Conservation (phyloP, 2,113 vertebrate species). For the Thunnus thynnus region DNA sequence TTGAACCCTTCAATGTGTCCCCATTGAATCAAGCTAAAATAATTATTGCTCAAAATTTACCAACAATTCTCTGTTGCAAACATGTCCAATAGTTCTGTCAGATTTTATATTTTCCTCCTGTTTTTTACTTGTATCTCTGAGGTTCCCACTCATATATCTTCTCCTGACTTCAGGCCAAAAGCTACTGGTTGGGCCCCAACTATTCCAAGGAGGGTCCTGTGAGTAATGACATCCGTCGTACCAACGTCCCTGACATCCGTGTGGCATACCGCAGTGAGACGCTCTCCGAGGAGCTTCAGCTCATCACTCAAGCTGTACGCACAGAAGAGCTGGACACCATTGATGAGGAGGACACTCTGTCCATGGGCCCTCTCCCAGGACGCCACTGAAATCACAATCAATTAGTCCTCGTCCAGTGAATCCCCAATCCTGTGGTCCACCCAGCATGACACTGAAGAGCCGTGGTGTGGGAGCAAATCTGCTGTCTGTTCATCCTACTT, state of each 20-base stretch:
- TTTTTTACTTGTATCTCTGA: background rate
- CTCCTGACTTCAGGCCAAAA: constrained; percentile 87
- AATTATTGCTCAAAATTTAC: too few species aligned
- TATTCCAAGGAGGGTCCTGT: constrained; percentile 89
- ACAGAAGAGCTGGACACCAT: constrained; percentile 88
- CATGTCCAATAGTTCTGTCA: too few species aligned
- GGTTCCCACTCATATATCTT: background rate
- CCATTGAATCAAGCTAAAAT: too few species aligned
- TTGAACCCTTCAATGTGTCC: too few species aligned
- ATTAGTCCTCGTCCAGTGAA: background rate
- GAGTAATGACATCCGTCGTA: constrained; percentile 94
- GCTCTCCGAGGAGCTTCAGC: constrained; percentile 92
- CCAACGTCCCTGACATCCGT: constrained; percentile 94
- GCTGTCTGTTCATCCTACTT: background rate
- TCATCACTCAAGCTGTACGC: constrained; percentile 92
- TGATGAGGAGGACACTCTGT: constrained; percentile 85
- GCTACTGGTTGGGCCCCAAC: constrained; percentile 92
- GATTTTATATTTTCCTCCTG: background rate
- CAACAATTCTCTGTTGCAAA: too few species aligned
- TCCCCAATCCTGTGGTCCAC: background rate
- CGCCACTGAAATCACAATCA: constrained; percentile 24
- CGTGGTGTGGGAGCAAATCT: background rate
- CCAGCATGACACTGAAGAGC: constrained; percentile 42
- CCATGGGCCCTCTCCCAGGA: constrained; percentile 76
- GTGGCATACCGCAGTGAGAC: constrained; percentile 94